phyloP scores from a whole-genome alignment of 2,113 vertebrate genomes.

The Chitala chitala region DNA sequence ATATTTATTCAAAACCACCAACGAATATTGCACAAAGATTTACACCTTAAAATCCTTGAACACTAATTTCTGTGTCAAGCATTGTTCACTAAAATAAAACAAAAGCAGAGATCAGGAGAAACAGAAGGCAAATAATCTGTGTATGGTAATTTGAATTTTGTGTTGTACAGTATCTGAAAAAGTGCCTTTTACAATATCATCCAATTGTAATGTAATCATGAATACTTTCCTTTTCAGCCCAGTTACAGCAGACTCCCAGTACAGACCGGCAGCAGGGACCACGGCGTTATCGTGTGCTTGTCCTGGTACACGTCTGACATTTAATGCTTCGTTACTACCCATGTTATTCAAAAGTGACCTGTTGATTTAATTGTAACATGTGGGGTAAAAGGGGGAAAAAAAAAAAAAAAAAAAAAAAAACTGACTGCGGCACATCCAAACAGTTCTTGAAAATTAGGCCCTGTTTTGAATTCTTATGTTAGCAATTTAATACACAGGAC shows the following conservation, averaged over 20 bases:
- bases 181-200: slow-evolving; percentile 2
- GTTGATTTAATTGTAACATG: neutral
- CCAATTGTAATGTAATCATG: neutral
- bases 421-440: neutral
- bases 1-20: slow-evolving; percentile 26
- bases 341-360: neutral
- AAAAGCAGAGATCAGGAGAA: neutral
- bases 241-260: neutral
- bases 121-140: slow-evolving; percentile 12
- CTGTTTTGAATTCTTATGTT: neutral
- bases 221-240: neutral
- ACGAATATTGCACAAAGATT: slow-evolving; percentile 27
- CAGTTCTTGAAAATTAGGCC: neutral
- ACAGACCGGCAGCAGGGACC: neutral
- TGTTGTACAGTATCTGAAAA: neutral
- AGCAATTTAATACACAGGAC: neutral
- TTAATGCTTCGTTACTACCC: neutral
- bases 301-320: neutral
- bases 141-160: slow-evolving; percentile 10
- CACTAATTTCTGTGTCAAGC: slow-evolving; percentile 15
- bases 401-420: neutral
- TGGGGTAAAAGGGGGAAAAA: neutral
- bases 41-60: slow-evolving; percentile 21
- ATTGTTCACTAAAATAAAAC: slow-evolving; percentile 20
- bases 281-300: neutral